Percentiles rank a stretch among this genome's conserved stretches.
Conservation (phyloP, 2,888 invertebrate genomes). For the Leistus spinibarbis region DNA sequence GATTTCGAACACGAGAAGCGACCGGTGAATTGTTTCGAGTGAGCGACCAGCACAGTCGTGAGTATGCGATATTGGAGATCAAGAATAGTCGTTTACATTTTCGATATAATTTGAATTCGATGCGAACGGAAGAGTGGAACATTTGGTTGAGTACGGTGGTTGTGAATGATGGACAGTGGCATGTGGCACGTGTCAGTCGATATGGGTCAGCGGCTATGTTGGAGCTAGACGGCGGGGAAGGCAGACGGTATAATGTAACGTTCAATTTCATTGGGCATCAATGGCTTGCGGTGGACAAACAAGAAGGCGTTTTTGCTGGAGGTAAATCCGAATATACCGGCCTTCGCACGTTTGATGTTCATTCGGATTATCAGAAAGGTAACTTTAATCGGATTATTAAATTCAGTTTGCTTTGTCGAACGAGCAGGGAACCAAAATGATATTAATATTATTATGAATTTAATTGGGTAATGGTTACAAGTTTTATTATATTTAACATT, state of each 20-base stretch:
- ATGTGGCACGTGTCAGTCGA: constrained; percentile 87
- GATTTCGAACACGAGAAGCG: constrained; percentile 92
- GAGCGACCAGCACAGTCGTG: constrained; percentile 93
- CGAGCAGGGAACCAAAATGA: too few species aligned
- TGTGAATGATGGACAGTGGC: constrained; percentile 97
- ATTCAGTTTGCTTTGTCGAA: neutral
- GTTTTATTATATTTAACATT: too few species aligned
- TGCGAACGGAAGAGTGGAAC: constrained; percentile 87
- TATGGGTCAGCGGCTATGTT: constrained; percentile 92
- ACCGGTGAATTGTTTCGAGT: constrained; percentile 93
- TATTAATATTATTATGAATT: too few species aligned
- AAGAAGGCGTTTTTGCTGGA: constrained; percentile 94
- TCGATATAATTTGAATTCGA: constrained; percentile 89
- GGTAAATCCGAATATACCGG: constrained; percentile 96
- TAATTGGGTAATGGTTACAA: neutral
- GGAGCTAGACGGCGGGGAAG: constrained; percentile 94
- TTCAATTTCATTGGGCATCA: constrained; percentile 90
- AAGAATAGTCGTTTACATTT: constrained; percentile 89
- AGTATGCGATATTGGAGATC: constrained; percentile 90
- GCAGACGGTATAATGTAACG: constrained; percentile 89
- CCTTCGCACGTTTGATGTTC: constrained; percentile 91
- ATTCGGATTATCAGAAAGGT: constrained; percentile 93
- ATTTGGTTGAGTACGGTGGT: constrained; percentile 89
- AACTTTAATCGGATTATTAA: constrained; percentile 49
- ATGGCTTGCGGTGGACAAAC: constrained; percentile 90